Conservation (phyloP, 2,797 vertebrate species). For the Enteromius argenteus region DNA sequence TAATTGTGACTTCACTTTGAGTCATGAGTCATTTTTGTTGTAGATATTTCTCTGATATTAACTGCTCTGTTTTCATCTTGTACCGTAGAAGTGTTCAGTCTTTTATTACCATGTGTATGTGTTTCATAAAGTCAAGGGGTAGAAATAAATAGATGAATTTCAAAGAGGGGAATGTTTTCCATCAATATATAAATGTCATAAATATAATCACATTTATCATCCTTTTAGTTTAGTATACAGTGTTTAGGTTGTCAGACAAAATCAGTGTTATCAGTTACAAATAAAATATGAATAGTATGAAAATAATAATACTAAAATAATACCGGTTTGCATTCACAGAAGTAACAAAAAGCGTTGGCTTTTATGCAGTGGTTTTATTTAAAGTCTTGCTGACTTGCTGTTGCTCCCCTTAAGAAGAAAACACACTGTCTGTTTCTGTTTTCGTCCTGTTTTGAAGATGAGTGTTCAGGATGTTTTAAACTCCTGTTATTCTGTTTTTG, state of each 20-base stretch:
- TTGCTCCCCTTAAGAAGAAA: not conserved
- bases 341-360: not conserved
- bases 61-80: slow-evolving; percentile 24
- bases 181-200: not conserved
- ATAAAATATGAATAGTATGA: not conserved
- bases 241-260: not conserved
- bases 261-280: not conserved
- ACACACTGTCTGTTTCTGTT: slow-evolving; percentile 1
- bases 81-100: not conserved
- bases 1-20: slow-evolving; percentile 26
- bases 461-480: slow-evolving; percentile 25
- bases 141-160: not conserved
- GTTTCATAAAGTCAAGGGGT: not conserved
- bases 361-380: not conserved
- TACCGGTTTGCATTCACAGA: not conserved
- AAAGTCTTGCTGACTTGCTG: not conserved
- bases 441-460: slow-evolving; percentile 35
- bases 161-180: not conserved
- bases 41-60: slow-evolving; percentile 6
- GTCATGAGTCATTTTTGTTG: not conserved
- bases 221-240: not conserved
- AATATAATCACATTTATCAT: not conserved
- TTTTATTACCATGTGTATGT: not conserved
- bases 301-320: not conserved
- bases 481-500: slow-evolving; percentile 18